These are phyloP conservation scores for Oscheius myriophilus DNA, from an alignment of 2,888 invertebrate species.

Conservation along the genomic window DNA sequence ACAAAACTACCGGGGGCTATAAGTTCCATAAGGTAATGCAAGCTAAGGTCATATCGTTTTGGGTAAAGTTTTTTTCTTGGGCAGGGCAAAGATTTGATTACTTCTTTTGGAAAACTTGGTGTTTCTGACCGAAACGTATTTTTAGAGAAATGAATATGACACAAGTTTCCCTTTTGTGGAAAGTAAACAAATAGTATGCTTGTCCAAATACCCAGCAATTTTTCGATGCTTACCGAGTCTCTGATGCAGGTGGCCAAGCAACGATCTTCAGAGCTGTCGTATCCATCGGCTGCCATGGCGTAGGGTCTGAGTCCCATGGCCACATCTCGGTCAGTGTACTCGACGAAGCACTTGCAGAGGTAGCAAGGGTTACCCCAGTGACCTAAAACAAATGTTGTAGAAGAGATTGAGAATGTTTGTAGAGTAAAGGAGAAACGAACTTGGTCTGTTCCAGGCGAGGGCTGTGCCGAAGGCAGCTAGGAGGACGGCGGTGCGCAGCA, in stretches of 20 bases:
- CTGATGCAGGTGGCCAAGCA: slow-evolving; percentile 66
- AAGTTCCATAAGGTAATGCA: too few species aligned
- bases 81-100: too few species aligned
- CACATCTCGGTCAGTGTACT: slow-evolving; percentile 67
- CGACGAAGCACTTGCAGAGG: slow-evolving; percentile 67
- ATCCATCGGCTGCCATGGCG: slow-evolving; percentile 62
- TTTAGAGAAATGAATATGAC: too few species aligned
- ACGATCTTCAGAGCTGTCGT: slow-evolving; percentile 64
- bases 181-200: too few species aligned
- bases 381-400: slow-evolving; percentile 29
- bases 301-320: slow-evolving; percentile 60
- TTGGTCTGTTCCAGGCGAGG: slow-evolving; percentile 28
- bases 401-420: too few species aligned
- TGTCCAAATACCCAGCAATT: too few species aligned
- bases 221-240: slow-evolving; percentile 46
- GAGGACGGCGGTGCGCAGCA: background rate
- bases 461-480: background rate
- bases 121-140: too few species aligned
- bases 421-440: slow-evolving; percentile 2
- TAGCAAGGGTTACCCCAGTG: slow-evolving; percentile 67
- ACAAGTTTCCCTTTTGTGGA: too few species aligned
- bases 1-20: too few species aligned
- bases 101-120: too few species aligned
- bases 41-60: too few species aligned
- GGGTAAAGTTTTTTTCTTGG: too few species aligned